Conservation (phyloP, 2,797 vertebrate species). For the Lycodopsis pacificus region DNA sequence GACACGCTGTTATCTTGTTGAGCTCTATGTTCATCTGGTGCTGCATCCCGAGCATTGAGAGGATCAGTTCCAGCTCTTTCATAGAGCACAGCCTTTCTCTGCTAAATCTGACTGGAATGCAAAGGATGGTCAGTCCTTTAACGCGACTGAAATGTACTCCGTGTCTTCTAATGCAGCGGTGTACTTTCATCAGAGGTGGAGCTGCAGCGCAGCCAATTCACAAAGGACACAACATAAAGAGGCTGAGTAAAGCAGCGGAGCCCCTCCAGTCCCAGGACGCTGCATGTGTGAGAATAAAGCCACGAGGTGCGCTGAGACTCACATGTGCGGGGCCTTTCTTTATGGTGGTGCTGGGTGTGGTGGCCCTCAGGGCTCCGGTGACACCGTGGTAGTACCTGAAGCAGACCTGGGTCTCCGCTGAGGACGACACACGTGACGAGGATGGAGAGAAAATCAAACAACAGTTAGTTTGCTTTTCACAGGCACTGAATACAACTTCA, state of each 20-base stretch:
- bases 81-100: background rate
- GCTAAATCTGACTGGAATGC: background rate
- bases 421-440: background rate
- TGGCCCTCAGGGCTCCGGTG: slow-evolving; percentile 93
- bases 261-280: background rate
- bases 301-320: slow-evolving; percentile 74
- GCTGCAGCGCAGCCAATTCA: background rate
- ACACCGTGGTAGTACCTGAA: slow-evolving; percentile 98
- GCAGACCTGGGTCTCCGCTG: slow-evolving; percentile 97
- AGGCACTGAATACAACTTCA: background rate
- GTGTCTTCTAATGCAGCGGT: background rate
- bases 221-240: background rate
- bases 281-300: background rate
- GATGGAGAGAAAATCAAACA: background rate
- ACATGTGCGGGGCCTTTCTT: slow-evolving; percentile 89
- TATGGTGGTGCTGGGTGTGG: slow-evolving; percentile 93
- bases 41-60: background rate
- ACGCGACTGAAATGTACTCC: background rate
- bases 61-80: background rate
- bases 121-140: background rate
- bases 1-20: background rate
- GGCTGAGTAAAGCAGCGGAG: no score
- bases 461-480: slow-evolving; percentile 5
- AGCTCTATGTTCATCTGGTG: slow-evolving; percentile 1
- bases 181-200: background rate